These are phyloP conservation scores for Cenopis cana DNA, from an alignment of 2,888 invertebrate species.

Conservation along the genomic window DNA sequence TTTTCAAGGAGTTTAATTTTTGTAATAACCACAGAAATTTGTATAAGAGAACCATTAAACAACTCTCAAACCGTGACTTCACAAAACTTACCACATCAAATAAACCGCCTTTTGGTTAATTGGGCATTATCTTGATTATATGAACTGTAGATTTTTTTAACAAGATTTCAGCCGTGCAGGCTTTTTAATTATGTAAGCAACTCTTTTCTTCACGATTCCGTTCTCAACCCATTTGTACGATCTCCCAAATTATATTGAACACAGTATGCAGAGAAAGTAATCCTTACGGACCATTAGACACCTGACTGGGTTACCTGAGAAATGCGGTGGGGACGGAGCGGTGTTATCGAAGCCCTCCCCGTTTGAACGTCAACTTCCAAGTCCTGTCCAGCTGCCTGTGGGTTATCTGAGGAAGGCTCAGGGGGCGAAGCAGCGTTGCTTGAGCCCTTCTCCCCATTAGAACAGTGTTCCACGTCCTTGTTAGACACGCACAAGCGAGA, in stretches of 20 bases:
- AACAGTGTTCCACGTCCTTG: constrained; percentile 89
- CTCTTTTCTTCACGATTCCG: not conserved
- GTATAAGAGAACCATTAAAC: constrained; percentile 24
- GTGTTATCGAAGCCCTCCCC: constrained; percentile 83
- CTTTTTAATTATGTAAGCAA: not conserved
- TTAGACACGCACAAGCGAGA: constrained; percentile 83
- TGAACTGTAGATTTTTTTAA: constrained; percentile 10
- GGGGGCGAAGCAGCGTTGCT: constrained; percentile 78
- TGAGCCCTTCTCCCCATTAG: constrained; percentile 87
- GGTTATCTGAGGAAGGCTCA: constrained; percentile 77
- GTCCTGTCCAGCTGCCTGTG: not conserved
- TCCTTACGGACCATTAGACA: too few relatives aligned
- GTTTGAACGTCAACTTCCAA: constrained; percentile 80
- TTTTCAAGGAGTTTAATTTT: constrained; percentile 32
- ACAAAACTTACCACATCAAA: constrained; percentile 33
- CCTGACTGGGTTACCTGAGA: constrained; percentile 74
- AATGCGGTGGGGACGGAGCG: constrained; percentile 76
- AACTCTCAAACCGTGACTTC: constrained; percentile 27
- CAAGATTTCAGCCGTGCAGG: not conserved
- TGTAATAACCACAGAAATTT: constrained; percentile 1
- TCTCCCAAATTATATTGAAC: too few relatives aligned
- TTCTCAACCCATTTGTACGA: not conserved
- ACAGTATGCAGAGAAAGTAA: too few relatives aligned
- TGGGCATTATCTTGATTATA: constrained; percentile 7
- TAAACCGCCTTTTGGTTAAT: constrained; percentile 7